Conservation (phyloP, 2,888 invertebrate species). For the Caenorhabditis afra region DNA sequence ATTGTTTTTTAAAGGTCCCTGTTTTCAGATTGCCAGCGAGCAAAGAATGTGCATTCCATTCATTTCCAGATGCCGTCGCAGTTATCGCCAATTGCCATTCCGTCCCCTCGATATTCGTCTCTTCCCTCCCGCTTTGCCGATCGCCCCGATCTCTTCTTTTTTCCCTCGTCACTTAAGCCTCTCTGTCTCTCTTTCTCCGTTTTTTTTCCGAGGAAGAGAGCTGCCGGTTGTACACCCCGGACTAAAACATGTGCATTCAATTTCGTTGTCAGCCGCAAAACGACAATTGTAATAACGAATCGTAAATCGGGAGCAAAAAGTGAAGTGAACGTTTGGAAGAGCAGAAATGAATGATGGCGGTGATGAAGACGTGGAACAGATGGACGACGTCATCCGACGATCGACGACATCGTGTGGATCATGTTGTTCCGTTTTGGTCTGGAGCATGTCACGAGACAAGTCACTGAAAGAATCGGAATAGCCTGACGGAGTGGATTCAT, state of each 20-base stretch:
- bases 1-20: too few relatives aligned
- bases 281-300: constrained; percentile 48
- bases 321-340: constrained; percentile 2
- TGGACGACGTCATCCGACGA: constrained; percentile 27
- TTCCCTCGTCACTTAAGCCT: constrained; percentile 43
- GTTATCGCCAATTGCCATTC: background rate
- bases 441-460: constrained; percentile 21
- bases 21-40: too few relatives aligned
- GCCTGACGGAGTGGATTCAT: too few relatives aligned
- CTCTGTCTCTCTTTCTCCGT: constrained; percentile 9
- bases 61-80: background rate
- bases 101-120: background rate
- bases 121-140: constrained; percentile 1
- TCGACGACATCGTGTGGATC: constrained; percentile 46
- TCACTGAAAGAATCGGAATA: constrained; percentile 38
- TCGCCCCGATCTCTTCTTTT: constrained; percentile 41
- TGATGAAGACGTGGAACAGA: background rate
- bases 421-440: constrained; percentile 21
- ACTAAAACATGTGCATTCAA: constrained; percentile 61
- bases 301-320: constrained; percentile 31
- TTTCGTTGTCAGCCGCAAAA: constrained; percentile 55
- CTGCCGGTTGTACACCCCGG: constrained; percentile 35
- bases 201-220: background rate
- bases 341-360: constrained; percentile 19
- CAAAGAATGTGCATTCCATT: background rate